Percentiles rank a stretch among this genome's conserved stretches.
These are phyloP conservation scores for Cephus pulcher DNA, from an alignment of 2,888 invertebrate genomes.

Conservation along the genomic window DNA sequence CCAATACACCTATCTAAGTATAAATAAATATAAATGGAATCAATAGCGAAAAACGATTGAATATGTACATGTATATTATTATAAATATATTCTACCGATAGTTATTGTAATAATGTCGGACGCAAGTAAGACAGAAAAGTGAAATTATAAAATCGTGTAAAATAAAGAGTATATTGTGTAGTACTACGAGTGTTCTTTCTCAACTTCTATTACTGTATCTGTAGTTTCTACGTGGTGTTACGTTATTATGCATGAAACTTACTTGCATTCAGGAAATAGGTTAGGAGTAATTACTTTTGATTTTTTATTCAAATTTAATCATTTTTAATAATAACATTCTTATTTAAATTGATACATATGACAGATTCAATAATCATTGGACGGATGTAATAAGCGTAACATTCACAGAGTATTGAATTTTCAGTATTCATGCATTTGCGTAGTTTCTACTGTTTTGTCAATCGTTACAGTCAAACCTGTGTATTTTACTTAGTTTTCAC, in stretches of 20 bases:
- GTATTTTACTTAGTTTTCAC: neutral
- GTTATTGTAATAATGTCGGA: constrained; percentile 56
- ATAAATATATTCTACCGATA: constrained; percentile 62
- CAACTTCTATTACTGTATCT: neutral
- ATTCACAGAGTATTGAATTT: constrained; percentile 4
- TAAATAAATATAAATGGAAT: constrained; percentile 50
- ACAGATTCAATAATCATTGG: constrained; percentile 6
- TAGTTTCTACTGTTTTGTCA: neutral
- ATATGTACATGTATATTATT: constrained; percentile 64
- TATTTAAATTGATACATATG: neutral
- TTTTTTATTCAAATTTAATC: neutral
- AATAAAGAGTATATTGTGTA: constrained; percentile 64
- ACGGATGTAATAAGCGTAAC: constrained; percentile 17
- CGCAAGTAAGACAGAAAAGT: constrained; percentile 44
- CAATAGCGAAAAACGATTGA: constrained; percentile 50
- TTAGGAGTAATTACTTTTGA: neutral
- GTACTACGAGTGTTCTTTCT: constrained; percentile 20
- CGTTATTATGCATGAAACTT: neutral
- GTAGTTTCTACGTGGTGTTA: neutral
- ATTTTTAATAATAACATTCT: neutral
- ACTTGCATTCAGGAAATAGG: neutral
- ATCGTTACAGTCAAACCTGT: neutral
- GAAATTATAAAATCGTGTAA: constrained; percentile 58
- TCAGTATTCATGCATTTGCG: neutral
- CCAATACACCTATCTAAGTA: constrained; percentile 43